A percentile compares a stretch with the other conserved stretches of the same genome.
phyloP scores from a whole-genome alignment of 2,113 vertebrate genomes.

The Talpa occidentalis region DNA sequence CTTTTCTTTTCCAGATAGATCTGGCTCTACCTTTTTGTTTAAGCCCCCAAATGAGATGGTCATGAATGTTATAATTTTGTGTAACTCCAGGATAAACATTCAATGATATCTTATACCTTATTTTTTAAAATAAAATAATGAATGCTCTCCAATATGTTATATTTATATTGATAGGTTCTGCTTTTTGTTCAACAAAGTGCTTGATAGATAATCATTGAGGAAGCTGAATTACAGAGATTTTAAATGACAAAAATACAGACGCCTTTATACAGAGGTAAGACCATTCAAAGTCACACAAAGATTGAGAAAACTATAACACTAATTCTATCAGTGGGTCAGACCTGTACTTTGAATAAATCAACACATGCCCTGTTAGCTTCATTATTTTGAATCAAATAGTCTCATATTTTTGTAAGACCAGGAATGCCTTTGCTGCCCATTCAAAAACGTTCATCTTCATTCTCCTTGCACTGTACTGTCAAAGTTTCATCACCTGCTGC shows the following conservation, averaged over 20 bases:
- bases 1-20: slow-evolving; percentile 34
- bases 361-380: not conserved
- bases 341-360: not conserved
- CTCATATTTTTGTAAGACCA: not conserved
- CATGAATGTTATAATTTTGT: not conserved
- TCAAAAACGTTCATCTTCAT: not conserved
- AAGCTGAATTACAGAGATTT: slow-evolving; percentile 27
- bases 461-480: not conserved
- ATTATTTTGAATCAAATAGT: slow-evolving; percentile 26
- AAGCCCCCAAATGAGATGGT: not conserved
- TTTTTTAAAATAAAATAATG: slow-evolving; percentile 23
- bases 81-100: slow-evolving; percentile 15
- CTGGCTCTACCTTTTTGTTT: not conserved
- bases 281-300: slow-evolving; percentile 6
- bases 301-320: not conserved
- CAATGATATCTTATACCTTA: not conserved
- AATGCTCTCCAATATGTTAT: not conserved
- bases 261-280: slow-evolving; percentile 16
- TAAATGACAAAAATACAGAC: not conserved
- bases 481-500: slow-evolving; percentile 1
- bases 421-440: not conserved
- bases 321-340: not conserved
- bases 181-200: not conserved
- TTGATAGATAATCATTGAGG: slow-evolving; percentile 15
- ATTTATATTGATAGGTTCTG: not conserved